Base-by-base conservation (phyloP, 30 jellyfish, hydroid and myxozoan species). In the Calvadosia cruxmelitensis region DNA sequence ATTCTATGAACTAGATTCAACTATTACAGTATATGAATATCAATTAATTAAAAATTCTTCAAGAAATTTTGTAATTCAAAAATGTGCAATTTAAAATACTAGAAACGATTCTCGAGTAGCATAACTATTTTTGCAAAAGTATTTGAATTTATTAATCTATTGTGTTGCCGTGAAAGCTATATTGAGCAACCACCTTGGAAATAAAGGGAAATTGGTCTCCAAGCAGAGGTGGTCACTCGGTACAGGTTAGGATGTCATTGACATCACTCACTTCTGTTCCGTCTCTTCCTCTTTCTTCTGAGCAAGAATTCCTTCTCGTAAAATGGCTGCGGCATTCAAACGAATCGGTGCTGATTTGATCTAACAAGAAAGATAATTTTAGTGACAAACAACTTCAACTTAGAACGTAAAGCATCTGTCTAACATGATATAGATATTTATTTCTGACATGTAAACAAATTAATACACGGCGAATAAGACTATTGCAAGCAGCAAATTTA, bases 281-380 rank as follows among this genome's bases (percentile, higher is more conserved):
- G 57, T 53, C 36, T 78, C 96, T 29, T 85, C 91, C 53, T 85
- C 93, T 52, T 78, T 78, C 70, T 85, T 86, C 24, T 66, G 93
- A 23, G 77, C 36, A 36, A 78, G 71, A 2, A 81, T 79, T 34
- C 93, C 96, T 74, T 78, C 96, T 20, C 96, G 83, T 83, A 85
- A 49, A 42, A 85, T 85, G 66, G 96, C 73, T 0, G 96, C 96
- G 10, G 96, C 93, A 53, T 85, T 85, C 57, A 85, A 64, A 28
- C 96, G 91, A 33, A 85, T 85, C 15, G 96, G 96, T 23, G 73
- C 66, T 36, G 62, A 67, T 27, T 79, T 78, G 13, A 75, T 24
- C 95, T 84, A 34, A 2, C 68, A 52, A 31, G 31, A 27, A 68
- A 1, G 76, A 71, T 1, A 49, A 3, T 3, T 3, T 3, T 32